Evolutionary conservation across 64 coral and sea anemone species (phyloP), one percentile per base, ranked within the genome.

Genomic region (Platygyra sinensis): DNA sequence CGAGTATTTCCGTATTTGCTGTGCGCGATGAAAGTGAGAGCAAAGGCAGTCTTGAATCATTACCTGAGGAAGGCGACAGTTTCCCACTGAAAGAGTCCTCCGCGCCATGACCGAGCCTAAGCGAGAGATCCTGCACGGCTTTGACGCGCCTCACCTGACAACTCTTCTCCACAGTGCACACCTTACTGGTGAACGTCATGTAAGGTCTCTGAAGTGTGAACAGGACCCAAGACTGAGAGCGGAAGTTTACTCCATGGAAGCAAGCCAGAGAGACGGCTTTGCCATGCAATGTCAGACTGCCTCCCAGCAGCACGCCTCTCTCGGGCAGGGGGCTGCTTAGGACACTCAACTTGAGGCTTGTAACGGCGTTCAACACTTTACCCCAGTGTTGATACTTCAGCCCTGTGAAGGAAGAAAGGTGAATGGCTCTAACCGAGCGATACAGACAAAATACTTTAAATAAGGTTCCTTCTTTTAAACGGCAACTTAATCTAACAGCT

Each of bases 311-410:
- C 30, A 95, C 88, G n/a, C 97, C 97, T 60, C 94, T 95, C n/a
- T 96, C 94, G 17, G 97, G 97, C 27, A 99, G 46, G 36, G 97
- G 91, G 49, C 50, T 89, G 31, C 72, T 91, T 14, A 99, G 69
- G 28, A 95, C 87, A 50, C 88, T 89, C 28, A 95, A 73, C 62
- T 96, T 90, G 3, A 99, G 88, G 12, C 94, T 88, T 46, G 86
- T 72, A 30, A 99, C 83, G 2, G 94, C 94, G 60, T 93, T 96
- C 28, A 99, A 74, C 11, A 96, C 94, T 85, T 99, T 99, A 67
- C 97, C 95, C 97, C 97, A 99, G 71, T 99, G 97, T 72, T 99
- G 97, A 84, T 99, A 99, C 76, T 96, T 99, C 19, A 99, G 84
- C 49, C 97, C 97, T 99, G 62, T 27, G 22, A 51, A 52, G 4